Evolutionary conservation across 2,888 invertebrate species (phyloP), one percentile per base, ranked within the genome.

Genomic region (Heliconius hortense): DNA sequence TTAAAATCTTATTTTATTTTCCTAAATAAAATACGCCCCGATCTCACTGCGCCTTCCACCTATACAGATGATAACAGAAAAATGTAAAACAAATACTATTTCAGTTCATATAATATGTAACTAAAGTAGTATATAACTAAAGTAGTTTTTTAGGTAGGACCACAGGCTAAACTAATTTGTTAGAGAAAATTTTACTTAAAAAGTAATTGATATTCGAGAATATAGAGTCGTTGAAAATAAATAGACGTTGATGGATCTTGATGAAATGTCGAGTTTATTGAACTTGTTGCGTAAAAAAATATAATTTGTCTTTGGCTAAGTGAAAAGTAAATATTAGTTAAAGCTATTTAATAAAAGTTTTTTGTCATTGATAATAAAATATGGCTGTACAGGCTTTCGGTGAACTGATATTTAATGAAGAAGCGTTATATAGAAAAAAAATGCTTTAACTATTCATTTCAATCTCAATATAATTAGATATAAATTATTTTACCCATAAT

Each of bases 1-100:
- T 39, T 24, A 39, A 66, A 66, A 66, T 66, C 64, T 39, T 66
- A 66, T 66, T 66, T 66, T 66, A 66, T 66, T 66, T 66, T 66
- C 39, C 39, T 66, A 66, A n/a, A 66, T 39, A 24, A 66, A 66
- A 66, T 66, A 24, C 24, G 7, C 24, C 15, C 3, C 60, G 28
- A 70, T 24, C 60, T 70, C 59, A 39, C 56, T 60, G 35, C 43
- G 60, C 43, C 39, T 60, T 24, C 15, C 60, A 60, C 43, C 60
- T 71, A 39, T 39, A 60, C 71, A 60, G 18, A 43, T 60, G 71
- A 71, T 71, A 28, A 28, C 28, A 28, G 28, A 28, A 28, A 28
- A 28, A 28, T 28, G 28, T 28, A 28, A 28, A 28, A 2, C 2
- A 28, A 28, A 28, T 28, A 28, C 28, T 28, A 28, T 71, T 71